Conservation (phyloP, 2,797 vertebrate genomes). For the Nyctibius grandis region DNA sequence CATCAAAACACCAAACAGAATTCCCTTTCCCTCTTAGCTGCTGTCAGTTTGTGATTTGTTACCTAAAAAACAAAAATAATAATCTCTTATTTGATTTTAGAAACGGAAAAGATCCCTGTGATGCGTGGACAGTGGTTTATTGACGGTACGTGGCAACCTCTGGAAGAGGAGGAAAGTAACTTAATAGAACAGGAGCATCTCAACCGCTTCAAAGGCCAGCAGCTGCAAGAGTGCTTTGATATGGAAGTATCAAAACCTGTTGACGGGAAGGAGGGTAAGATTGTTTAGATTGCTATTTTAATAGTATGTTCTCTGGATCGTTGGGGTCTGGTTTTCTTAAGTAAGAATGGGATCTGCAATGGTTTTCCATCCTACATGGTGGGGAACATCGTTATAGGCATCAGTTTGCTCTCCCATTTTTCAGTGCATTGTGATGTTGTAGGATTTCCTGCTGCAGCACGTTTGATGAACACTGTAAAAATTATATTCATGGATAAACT, state of each 20-base stretch:
- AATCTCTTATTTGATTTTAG: conserved; percentile 66
- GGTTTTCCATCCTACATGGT: background rate
- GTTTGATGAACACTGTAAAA: background rate
- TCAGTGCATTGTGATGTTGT: background rate
- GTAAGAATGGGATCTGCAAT: background rate
- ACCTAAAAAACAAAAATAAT: background rate
- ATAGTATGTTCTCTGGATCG: background rate
- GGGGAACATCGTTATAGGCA: background rate
- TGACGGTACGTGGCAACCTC: conserved; percentile 93
- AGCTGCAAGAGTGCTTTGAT: conserved; percentile 90
- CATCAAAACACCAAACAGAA: background rate
- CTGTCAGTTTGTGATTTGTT: background rate
- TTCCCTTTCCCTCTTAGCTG: background rate
- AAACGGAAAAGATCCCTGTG: conserved; percentile 91
- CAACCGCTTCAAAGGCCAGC: conserved; percentile 88
- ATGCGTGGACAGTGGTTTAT: conserved; percentile 99
- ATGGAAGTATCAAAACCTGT: conserved; percentile 88
- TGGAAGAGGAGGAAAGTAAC: conserved; percentile 96
- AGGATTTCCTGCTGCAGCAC: background rate
- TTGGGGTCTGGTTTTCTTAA: background rate
- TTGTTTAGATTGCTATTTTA: background rate
- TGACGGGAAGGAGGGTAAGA: conserved; percentile 96
- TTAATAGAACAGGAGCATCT: conserved; percentile 94
- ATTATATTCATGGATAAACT: background rate
- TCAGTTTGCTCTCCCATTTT: background rate